Conservation (phyloP, 2,888 invertebrate genomes). For the Capitulum mitella region DNA sequence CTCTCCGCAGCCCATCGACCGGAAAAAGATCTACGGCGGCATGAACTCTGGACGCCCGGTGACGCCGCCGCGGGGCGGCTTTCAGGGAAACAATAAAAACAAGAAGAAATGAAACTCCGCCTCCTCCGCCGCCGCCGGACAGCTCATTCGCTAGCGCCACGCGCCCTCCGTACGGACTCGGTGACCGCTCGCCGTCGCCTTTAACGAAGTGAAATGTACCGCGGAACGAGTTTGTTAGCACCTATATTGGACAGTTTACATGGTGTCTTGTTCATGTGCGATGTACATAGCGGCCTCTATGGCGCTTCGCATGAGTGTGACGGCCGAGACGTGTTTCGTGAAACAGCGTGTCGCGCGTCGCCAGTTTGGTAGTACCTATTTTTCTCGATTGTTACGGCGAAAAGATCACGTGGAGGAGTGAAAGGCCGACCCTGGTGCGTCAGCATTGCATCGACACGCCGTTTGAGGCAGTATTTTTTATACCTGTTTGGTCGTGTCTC, state of each 20-base stretch:
- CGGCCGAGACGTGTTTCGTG: background rate
- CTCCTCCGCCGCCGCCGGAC: background rate
- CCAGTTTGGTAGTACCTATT: slow-evolving; percentile 3
- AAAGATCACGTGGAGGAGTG: background rate
- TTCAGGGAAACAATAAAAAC: slow-evolving; percentile 74
- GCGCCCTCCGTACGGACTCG: background rate
- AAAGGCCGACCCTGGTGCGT: background rate
- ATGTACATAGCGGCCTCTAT: background rate
- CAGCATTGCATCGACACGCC: slow-evolving; percentile 12
- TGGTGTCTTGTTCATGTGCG: slow-evolving; percentile 3
- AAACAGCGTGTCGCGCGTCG: background rate
- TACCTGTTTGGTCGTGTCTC: background rate
- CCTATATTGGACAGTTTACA: slow-evolving; percentile 19
- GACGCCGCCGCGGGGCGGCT: slow-evolving; percentile 80
- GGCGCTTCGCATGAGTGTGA: background rate
- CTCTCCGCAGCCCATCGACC: slow-evolving; percentile 97
- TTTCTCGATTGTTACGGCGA: slow-evolving; percentile 12
- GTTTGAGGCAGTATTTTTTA: slow-evolving; percentile 23
- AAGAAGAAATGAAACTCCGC: slow-evolving; percentile 65
- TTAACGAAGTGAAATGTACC: background rate
- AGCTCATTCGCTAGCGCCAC: background rate
- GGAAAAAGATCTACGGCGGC: slow-evolving; percentile 89
- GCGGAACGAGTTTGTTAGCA: slow-evolving; percentile 8
- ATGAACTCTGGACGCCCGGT: slow-evolving; percentile 92
- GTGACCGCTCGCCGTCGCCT: background rate